Base-by-base conservation (phyloP, 2,113 vertebrate species). In the Pelvicachromis taeniatus region DNA sequence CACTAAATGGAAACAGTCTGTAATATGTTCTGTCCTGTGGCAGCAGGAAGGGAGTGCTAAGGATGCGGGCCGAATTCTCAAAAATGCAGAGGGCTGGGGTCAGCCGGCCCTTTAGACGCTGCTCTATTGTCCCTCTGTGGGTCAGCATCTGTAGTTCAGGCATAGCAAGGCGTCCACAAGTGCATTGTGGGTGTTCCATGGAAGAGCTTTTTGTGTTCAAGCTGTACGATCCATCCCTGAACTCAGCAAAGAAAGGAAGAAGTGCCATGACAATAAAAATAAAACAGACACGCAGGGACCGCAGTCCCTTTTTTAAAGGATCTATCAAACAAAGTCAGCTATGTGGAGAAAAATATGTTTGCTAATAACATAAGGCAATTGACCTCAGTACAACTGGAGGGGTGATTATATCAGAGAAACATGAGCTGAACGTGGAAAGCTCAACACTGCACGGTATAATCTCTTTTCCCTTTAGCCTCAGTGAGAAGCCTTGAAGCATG, bases 171-270 rank as follows among this genome's bases (percentile, higher is more conserved):
- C 86, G 3, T 87, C 92, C 88, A 88, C 91, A 92, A 92, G 89
- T 92, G 93, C 93, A 92, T 93, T 93, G 92, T 92, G 92, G 91
- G 89, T 80, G 83, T 93, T 90, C 90, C 86, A 88, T 94, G 95
- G 95, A 95, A 95, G 94, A 94, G 93, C 93, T 17, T 92, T 92
- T 92, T 90, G 91, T 93, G 90, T 95, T 93, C 87, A 92, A 94
- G 93, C 93, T 83, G 90, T 92, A 90, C 82, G 73, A 91, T 91
- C 89, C 91, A 92, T 94, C 94, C 94, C 93, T 92, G 94, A 95
- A 94, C 93, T 92, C 86, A 83, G 90, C 92, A 93, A 94, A 88
- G 82, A 90, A 92, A 87, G 87, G 91, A 94, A 92, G 91, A 92
- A 85, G 87, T 88, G 93, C 91, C 80, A 83, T 75, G 87, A 84